phyloP scores from a whole-genome alignment of 2,797 vertebrate genomes.

The Leuciscus waleckii region DNA sequence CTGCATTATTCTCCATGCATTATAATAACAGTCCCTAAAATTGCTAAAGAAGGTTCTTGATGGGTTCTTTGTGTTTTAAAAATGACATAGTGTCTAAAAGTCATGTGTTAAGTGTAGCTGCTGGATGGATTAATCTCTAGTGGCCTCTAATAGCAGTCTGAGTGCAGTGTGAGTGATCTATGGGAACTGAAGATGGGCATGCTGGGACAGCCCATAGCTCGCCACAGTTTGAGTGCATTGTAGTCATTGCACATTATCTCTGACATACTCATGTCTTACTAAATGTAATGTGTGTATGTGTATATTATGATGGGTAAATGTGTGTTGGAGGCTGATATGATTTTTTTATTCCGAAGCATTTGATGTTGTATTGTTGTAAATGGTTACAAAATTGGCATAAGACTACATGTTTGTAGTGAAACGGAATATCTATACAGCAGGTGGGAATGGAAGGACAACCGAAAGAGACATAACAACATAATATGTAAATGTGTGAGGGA shows the following conservation, averaged over 20 bases:
- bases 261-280: neutral
- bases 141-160: conserved; percentile 48
- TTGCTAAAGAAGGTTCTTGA: conserved; percentile 4
- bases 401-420: neutral
- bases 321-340: conserved; percentile 7
- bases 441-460: conserved; percentile 8
- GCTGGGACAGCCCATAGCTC: conserved; percentile 24
- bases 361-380: neutral
- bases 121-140: conserved; percentile 39
- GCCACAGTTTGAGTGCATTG: neutral
- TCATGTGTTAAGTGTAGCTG: conserved; percentile 56
- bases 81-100: conserved; percentile 63
- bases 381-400: neutral
- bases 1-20: neutral
- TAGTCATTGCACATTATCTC: neutral
- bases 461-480: conserved; percentile 8
- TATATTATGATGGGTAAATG: neutral
- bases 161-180: conserved; percentile 29
- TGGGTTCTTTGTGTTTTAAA: conserved; percentile 13
- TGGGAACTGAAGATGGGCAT: conserved; percentile 9
- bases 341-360: neutral
- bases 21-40: neutral
- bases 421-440: conserved; percentile 14
- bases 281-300: neutral
- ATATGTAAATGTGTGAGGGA: conserved; percentile 21